A percentile compares a stretch with the other conserved stretches of the same genome.
Conservation (phyloP, 2,113 vertebrate species). For the Eudyptes chrysolophus region DNA sequence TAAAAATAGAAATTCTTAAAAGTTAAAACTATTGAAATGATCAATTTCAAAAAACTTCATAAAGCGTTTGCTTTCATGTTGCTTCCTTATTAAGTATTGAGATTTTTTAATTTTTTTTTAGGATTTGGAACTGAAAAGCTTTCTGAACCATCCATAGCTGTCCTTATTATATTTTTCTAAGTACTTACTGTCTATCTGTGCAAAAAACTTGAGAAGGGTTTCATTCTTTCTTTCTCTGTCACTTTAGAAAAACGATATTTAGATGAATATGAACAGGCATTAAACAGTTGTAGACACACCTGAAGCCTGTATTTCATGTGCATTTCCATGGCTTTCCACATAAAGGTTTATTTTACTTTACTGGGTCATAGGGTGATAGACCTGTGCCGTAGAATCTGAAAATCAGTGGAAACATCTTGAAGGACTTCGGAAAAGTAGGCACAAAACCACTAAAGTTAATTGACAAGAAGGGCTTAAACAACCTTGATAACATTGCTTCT, state of each 20-base stretch:
- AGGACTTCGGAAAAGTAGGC: not conserved
- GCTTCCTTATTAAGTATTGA: not conserved
- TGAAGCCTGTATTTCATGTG: not conserved
- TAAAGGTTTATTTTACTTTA: not conserved
- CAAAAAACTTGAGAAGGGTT: not conserved
- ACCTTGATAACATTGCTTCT: not conserved
- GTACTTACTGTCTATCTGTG: not conserved
- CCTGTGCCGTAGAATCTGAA: not conserved
- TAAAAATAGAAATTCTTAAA: not conserved
- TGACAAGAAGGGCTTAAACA: not conserved
- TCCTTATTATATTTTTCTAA: not conserved
- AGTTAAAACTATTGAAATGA: not conserved
- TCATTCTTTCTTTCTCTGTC: not conserved
- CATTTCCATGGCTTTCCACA: not conserved
- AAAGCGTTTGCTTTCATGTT: not conserved
- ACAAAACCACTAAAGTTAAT: not conserved
- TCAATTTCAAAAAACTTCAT: not conserved
- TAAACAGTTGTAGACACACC: not conserved
- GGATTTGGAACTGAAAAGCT: not conserved
- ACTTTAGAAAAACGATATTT: not conserved
- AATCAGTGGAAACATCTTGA: not conserved
- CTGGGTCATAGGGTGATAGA: not conserved
- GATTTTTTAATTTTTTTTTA: not conserved
- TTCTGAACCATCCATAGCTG: not conserved
- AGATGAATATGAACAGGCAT: not conserved